Percentiles rank a stretch among this genome's conserved stretches.
Evolutionary conservation across 30 jellyfish, hydroid and myxozoan genomes (phyloP).

Genomic region (Turritopsis rubra): DNA sequence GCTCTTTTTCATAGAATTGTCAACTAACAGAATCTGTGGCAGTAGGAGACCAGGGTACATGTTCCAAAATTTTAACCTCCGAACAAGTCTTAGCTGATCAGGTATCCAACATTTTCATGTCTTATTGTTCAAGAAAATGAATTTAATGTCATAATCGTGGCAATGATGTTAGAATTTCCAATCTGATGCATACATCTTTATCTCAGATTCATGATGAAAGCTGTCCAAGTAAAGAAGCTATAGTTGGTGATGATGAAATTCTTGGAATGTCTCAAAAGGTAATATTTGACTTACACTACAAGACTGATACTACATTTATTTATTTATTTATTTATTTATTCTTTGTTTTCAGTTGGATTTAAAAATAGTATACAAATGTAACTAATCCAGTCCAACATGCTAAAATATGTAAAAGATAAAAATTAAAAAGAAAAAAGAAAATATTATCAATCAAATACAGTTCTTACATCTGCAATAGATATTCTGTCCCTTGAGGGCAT

Average conservation of each 20-base stretch:
- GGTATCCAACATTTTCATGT: not conserved
- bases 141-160: not conserved
- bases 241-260: not conserved
- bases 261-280: not conserved
- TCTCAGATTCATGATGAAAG: not conserved
- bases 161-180: not conserved
- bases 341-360: too few species aligned
- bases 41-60: not conserved
- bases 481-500: too few species aligned
- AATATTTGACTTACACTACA: not conserved
- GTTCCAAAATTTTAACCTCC: not conserved
- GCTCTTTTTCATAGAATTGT: not conserved
- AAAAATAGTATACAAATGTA: too few species aligned
- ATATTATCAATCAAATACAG: too few species aligned
- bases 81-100: not conserved
- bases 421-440: too few species aligned
- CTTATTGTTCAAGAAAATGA: not conserved
- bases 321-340: too few species aligned
- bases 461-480: too few species aligned
- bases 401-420: too few species aligned
- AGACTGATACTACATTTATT: not conserved
- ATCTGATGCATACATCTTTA: not conserved
- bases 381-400: too few species aligned
- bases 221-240: not conserved
- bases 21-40: not conserved